phyloP scores from a whole-genome alignment of 2,797 vertebrate species.

The Apodemus agrarius region DNA sequence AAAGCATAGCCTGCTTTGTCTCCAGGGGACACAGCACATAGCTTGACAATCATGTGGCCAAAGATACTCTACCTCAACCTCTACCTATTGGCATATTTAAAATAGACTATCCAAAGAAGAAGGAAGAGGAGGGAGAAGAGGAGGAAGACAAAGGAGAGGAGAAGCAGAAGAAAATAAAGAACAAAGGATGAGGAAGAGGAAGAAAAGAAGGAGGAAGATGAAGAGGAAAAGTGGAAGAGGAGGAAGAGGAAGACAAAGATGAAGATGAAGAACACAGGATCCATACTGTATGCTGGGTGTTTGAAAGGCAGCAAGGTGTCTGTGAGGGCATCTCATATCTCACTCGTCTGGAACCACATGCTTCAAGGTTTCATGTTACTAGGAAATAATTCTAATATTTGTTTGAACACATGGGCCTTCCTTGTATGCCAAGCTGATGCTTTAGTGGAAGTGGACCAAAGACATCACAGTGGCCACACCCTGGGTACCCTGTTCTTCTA shows the following conservation, averaged over 20 bases:
- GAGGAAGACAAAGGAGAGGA: not conserved
- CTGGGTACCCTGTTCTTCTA: not conserved
- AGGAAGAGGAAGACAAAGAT: not conserved
- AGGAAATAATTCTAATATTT: not conserved
- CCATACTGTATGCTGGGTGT: not conserved
- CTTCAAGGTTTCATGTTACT: not conserved
- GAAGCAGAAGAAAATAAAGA: not conserved
- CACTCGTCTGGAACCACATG: not conserved
- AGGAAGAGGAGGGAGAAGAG: not conserved
- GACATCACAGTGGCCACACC: not conserved
- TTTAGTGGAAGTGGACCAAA: not conserved
- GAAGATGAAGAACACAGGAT: too few relatives aligned
- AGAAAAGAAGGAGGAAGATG: not conserved
- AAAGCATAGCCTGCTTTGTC: not conserved
- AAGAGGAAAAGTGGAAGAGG: not conserved
- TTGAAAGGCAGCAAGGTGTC: not conserved
- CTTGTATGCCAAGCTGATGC: not conserved
- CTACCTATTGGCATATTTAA: not conserved
- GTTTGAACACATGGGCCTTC: not conserved
- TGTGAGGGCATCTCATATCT: not conserved
- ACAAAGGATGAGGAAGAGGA: not conserved
- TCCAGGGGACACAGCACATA: not conserved
- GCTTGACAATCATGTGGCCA: not conserved
- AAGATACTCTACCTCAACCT: not conserved
- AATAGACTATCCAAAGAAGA: not conserved